Evolutionary conservation across 2,113 vertebrate genomes (phyloP).

Genomic region (Philantomba maxwellii): DNA sequence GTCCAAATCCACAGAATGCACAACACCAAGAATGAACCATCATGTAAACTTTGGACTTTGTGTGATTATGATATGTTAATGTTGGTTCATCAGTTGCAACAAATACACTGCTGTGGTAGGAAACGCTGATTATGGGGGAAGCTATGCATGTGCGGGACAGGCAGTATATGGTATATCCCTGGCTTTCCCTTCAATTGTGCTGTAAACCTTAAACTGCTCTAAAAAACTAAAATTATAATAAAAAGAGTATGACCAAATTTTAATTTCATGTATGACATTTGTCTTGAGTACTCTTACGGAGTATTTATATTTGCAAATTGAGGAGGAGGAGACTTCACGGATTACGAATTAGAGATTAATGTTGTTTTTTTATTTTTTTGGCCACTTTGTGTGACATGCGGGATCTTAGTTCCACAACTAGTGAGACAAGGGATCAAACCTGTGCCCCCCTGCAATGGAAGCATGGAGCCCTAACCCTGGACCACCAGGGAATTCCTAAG

Average conservation of each 20-base stretch:
- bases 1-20: not conserved
- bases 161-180: not conserved
- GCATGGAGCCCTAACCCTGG: not conserved
- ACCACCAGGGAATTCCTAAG: not conserved
- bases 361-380: not conserved
- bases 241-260: not conserved
- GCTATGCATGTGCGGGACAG: not conserved
- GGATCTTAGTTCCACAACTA: not conserved
- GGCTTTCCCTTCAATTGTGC: not conserved
- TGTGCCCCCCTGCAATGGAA: not conserved
- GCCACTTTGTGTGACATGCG: accelerated
- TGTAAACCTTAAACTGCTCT: not conserved
- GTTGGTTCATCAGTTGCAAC: not conserved
- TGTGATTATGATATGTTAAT: not conserved
- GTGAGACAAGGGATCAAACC: not conserved
- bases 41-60: not conserved
- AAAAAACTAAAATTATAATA: not conserved
- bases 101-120: not conserved
- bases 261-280: not conserved
- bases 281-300: not conserved
- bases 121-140: not conserved
- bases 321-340: not conserved
- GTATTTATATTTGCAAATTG: not conserved
- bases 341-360: not conserved
- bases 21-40: not conserved